These are phyloP conservation scores for Ceyx margarethae DNA, from an alignment of 2,113 vertebrate genomes.

Conservation along the genomic window DNA sequence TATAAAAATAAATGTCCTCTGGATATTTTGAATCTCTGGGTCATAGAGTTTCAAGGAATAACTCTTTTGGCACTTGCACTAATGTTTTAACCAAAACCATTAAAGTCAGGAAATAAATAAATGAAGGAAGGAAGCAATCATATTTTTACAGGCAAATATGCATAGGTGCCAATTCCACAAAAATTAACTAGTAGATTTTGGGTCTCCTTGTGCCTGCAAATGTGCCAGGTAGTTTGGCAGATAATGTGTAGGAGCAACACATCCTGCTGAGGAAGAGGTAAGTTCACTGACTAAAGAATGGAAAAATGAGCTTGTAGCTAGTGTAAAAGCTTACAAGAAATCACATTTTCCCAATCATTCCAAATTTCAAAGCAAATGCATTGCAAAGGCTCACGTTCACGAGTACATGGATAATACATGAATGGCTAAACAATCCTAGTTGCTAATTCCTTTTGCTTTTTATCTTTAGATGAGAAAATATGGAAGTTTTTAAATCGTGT, in stretches of 20 bases:
- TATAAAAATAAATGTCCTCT: neutral
- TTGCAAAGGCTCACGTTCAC: neutral
- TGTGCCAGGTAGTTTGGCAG: neutral
- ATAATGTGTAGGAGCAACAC: neutral
- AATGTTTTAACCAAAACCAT: constrained; percentile 23
- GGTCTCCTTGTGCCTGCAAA: neutral
- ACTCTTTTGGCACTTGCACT: constrained; percentile 25
- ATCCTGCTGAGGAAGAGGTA: constrained; percentile 22
- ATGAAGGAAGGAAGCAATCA: constrained; percentile 56
- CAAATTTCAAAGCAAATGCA: neutral
- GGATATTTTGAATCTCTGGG: neutral
- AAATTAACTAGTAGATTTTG: constrained; percentile 44
- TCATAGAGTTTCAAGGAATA: constrained; percentile 1
- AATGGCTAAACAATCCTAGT: neutral
- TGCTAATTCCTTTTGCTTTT: neutral
- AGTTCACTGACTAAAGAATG: neutral
- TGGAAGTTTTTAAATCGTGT: rapidly evolving
- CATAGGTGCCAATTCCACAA: neutral
- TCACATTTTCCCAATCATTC: neutral
- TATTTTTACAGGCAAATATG: constrained; percentile 37
- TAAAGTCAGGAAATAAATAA: constrained; percentile 61
- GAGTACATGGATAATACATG: neutral
- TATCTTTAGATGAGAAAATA: neutral
- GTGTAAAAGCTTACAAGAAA: neutral
- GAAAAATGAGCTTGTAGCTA: neutral